phyloP scores from a whole-genome alignment of 2,888 invertebrate genomes.

The Seira ritae region DNA sequence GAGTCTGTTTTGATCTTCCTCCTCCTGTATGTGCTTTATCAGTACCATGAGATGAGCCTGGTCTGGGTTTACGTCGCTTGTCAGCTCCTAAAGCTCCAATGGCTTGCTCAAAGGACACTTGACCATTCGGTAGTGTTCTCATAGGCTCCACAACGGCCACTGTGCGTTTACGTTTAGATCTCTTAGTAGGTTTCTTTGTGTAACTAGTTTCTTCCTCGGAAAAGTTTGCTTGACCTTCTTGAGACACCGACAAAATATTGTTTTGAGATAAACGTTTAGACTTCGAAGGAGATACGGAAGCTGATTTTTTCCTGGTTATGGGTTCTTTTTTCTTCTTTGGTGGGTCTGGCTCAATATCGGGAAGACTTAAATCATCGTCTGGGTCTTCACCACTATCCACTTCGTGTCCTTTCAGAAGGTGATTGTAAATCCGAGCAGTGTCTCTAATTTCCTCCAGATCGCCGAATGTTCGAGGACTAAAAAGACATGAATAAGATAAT shows the following conservation, averaged over 20 bases:
- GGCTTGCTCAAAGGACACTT: constrained; percentile 54
- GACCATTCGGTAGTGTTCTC: constrained; percentile 48
- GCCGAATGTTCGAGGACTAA: constrained; percentile 49
- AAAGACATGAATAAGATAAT: too few relatives aligned
- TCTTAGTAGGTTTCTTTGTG: constrained; percentile 16
- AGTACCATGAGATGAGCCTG: constrained; percentile 32
- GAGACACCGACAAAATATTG: constrained; percentile 43
- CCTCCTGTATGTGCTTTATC: constrained; percentile 45
- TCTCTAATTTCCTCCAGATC: constrained; percentile 51
- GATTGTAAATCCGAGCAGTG: constrained; percentile 32
- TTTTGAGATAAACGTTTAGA: constrained; percentile 50
- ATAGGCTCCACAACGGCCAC: constrained; percentile 62
- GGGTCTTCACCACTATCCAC: constrained; percentile 54
- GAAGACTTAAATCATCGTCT: constrained; percentile 62
- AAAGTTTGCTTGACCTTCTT: constrained; percentile 42
- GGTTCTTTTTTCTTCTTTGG: constrained; percentile 45
- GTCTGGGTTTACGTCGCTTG: constrained; percentile 41
- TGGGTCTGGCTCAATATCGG: constrained; percentile 62
- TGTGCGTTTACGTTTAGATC: constrained; percentile 44
- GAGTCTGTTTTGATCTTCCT: constrained; percentile 47
- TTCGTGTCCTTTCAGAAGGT: constrained; percentile 35
- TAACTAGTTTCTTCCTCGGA: constrained; percentile 39
- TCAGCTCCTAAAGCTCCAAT: constrained; percentile 42
- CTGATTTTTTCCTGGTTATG: constrained; percentile 42
- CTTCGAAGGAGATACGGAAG: constrained; percentile 47